phyloP scores from a whole-genome alignment of 2,113 vertebrate genomes.

The Motacilla alba region DNA sequence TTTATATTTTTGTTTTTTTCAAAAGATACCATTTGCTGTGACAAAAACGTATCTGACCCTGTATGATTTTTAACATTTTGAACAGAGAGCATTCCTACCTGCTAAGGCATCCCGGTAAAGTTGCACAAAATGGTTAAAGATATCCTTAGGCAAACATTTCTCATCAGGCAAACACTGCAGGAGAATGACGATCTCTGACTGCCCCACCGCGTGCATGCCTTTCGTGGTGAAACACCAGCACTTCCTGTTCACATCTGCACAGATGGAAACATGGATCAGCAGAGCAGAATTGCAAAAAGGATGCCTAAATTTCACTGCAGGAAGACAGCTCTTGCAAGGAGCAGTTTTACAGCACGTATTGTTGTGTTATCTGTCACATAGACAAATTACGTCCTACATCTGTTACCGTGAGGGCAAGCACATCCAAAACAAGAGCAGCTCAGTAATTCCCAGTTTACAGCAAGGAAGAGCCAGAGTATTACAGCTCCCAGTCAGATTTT shows the following conservation, averaged over 20 bases:
- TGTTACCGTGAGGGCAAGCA: background rate
- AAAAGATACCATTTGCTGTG: background rate
- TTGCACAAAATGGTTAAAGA: conserved; percentile 96
- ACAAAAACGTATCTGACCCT: background rate
- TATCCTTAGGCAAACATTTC: conserved; percentile 93
- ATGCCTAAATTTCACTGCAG: background rate
- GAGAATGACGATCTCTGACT: conserved; percentile 93
- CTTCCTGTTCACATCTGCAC: conserved; percentile 94
- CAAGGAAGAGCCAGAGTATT: background rate
- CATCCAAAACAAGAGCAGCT: background rate
- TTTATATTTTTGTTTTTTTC: background rate
- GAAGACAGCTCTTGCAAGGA: background rate
- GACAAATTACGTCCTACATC: background rate
- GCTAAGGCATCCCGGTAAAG: conserved; percentile 94
- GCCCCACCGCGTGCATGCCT: conserved; percentile 96
- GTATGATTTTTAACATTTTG: background rate
- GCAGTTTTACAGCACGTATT: background rate
- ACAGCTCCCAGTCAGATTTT: background rate
- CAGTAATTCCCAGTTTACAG: background rate
- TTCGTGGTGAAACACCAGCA: conserved; percentile 98
- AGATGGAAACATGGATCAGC: background rate
- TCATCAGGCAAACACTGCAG: conserved; percentile 97
- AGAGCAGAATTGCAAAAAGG: background rate
- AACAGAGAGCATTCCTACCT: conserved; percentile 70
- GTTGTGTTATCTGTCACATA: background rate